phyloP scores from a whole-genome alignment of 2,797 vertebrate species.

The Harpagifer antarcticus region DNA sequence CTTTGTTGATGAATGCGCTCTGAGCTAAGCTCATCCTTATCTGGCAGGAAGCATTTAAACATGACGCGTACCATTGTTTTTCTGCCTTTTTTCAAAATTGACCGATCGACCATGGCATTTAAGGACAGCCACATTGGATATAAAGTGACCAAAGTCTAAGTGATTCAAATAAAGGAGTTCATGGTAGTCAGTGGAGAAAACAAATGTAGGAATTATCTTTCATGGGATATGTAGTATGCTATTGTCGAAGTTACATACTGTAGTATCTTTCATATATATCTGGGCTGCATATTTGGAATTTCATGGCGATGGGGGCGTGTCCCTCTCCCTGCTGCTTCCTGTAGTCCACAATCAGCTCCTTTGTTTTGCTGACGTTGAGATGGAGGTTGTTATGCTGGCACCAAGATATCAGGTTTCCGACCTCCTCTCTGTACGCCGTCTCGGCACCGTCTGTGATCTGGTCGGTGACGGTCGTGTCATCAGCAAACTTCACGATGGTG shows the following conservation, averaged over 20 bases:
- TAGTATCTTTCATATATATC: too few relatives aligned
- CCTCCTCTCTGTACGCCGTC: too few relatives aligned
- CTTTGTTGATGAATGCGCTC: constrained; percentile 63
- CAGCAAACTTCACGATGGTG: too few relatives aligned
- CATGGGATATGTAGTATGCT: not conserved
- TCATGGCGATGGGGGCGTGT: too few relatives aligned
- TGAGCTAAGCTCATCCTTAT: constrained; percentile 66
- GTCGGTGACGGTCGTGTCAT: too few relatives aligned
- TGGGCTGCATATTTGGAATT: not conserved
- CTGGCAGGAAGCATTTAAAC: constrained; percentile 64
- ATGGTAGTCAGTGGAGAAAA: not conserved
- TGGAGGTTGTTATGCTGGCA: too few relatives aligned
- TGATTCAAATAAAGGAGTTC: not conserved
- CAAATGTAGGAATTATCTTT: not conserved
- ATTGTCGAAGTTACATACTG: not conserved
- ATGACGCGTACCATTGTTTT: constrained; percentile 47
- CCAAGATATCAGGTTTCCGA: too few relatives aligned
- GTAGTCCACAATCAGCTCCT: too few relatives aligned
- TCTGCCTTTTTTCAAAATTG: constrained; percentile 15
- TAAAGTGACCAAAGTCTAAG: not conserved
- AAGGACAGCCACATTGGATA: not conserved
- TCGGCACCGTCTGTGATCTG: too few relatives aligned
- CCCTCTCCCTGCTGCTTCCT: too few relatives aligned
- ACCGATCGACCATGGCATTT: constrained; percentile 3
- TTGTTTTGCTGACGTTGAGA: too few relatives aligned